Conservation (phyloP, 64 coral and sea anemone species). For the Porites australiensis region DNA sequence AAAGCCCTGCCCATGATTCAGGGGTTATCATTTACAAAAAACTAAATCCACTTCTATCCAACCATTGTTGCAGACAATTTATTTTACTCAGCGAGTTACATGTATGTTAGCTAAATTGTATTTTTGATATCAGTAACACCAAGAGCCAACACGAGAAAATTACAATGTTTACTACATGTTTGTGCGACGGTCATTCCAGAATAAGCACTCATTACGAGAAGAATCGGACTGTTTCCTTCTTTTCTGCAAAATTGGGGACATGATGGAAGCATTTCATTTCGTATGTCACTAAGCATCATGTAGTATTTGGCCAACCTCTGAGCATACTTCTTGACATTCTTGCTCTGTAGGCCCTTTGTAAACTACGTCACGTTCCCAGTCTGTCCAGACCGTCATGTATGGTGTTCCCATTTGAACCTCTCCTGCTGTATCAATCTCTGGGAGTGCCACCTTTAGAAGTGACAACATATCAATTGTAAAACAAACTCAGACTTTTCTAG, state of each 20-base stretch:
- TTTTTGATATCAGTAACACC: no score
- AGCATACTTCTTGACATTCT: neutral
- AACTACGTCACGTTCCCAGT: constrained; percentile 34
- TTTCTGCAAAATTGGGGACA: neutral
- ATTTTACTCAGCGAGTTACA: no score
- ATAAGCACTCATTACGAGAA: neutral
- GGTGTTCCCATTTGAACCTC: constrained; percentile 60
- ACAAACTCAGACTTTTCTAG: no score
- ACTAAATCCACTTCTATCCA: no score
- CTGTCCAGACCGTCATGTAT: constrained; percentile 62
- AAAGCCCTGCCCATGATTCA: no score
- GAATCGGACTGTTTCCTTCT: constrained; percentile 9
- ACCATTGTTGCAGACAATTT: no score
- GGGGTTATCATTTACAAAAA: no score
- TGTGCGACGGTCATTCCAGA: constrained; percentile 37
- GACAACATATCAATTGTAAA: neutral
- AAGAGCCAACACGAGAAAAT: no score
- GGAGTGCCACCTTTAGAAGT: neutral
- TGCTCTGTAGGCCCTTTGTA: constrained; percentile 41
- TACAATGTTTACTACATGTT: neutral
- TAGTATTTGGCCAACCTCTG: constrained; percentile 47
- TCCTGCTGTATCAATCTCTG: neutral
- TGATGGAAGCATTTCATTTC: neutral
- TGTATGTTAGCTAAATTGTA: no score
- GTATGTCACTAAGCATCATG: constrained; percentile 45